Base-by-base conservation (phyloP, 1,140 invertebrate genomes). In the Drosophila arizonae region DNA sequence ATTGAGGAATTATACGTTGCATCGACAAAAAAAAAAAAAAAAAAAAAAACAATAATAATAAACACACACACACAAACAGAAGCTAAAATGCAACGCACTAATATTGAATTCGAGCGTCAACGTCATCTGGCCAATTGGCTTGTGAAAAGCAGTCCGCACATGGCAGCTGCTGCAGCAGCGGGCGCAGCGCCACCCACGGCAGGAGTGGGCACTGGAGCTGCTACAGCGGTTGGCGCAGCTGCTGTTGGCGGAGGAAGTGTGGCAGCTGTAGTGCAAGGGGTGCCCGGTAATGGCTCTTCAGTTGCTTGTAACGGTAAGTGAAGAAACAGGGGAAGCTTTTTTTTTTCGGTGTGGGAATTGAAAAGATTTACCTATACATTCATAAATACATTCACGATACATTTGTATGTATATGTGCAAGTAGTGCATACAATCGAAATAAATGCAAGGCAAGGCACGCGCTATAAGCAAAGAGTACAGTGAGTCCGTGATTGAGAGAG, bases 71-170 rank as follows among this genome's bases (percentile, higher is more conserved):
- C 6, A 39, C 36, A 39, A 11, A 39, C 3, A 39, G 36, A 39
- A 39, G 36, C 36, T 39, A 85, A 90, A 89, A 91, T 91, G 90
- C 91, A 91, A 80, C 81, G 90, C 60, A 90, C 79, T 55, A 92
- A 87, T 65, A 90, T 92, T 68, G 91, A 92, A 63, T 90, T 91
- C 61, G 91, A 92, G 76, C 88, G 91, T 75, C 91, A 90, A 81
- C 79, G 90, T 80, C 91, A 91, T 81, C 77, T 92, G 81, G 86
- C 91, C 73, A 91, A 92, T 79, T 92, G 91, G 91, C 79, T 92
- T 48, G 82, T 91, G 50, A 90, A 90, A 63, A 91, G 90, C 64
- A 90, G 90, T 67, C 90, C 90, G 33, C 91, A 92, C 74, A 92
- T 92, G 91, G 82, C 90, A 57, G 89, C 81, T 57, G 87, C 90